Conservation (phyloP, 2,888 invertebrate species). For the Scaptomyza reducta region DNA sequence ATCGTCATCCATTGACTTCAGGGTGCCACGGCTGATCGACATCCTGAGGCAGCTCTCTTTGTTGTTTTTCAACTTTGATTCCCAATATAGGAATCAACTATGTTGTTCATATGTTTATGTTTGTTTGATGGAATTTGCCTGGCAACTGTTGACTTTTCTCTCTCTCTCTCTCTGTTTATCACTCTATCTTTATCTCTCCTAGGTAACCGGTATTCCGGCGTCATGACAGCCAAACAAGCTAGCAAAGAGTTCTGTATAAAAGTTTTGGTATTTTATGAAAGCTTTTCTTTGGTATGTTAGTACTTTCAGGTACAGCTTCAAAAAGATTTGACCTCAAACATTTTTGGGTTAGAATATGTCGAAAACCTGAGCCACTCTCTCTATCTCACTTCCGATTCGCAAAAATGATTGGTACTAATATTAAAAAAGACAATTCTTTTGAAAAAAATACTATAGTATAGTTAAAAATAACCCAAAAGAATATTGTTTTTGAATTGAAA, state of each 20-base stretch:
- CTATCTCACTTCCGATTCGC: no score
- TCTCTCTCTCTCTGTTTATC: neutral
- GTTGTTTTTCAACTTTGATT: constrained; percentile 1
- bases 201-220: constrained; percentile 22
- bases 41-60: constrained; percentile 6
- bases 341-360: no score
- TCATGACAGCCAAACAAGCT: constrained; percentile 37
- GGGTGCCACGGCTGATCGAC: neutral
- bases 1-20: neutral
- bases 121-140: constrained; percentile 41
- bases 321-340: no score
- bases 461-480: no score
- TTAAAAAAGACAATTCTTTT: no score
- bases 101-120: constrained; percentile 4
- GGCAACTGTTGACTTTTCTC: constrained; percentile 49
- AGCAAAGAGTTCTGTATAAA: neutral
- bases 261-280: neutral
- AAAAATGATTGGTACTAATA: no score
- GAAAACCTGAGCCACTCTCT: no score
- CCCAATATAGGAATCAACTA: constrained; percentile 4
- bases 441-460: no score
- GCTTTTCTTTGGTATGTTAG: no score
- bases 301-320: no score
- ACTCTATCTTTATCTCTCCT: neutral
- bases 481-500: no score